Base-by-base conservation (phyloP, 2,113 vertebrate species). In the Sinocyclocheilus anophthalmus region DNA sequence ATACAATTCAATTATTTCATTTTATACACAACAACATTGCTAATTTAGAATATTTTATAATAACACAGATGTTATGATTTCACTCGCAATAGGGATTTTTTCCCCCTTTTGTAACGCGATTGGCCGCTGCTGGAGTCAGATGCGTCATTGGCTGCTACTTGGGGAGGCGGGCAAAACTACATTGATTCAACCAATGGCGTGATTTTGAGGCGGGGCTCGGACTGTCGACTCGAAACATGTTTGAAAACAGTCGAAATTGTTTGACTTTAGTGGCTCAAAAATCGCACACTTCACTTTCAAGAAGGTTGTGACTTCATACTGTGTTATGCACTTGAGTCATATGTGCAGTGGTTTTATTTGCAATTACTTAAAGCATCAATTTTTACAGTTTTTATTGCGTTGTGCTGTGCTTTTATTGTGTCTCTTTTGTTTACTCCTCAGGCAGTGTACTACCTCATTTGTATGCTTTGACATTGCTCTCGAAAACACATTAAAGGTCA, bases 401-500 rank as follows among this genome's bases (percentile, higher is more conserved):
- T 39, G 11, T 67, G 33, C 37, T 33, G 30, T 61, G 85, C 57
- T 73, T 72, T 42, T 14, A 79, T 59, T 26, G 48, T 63, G 50
- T 59, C 42, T 79, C 22, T 37, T 42, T 37, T 48, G 70, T 76
- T 76, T 75, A 5, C 78, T 82, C 76, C 26, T 79, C 67, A 53
- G 70, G 50, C 53, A 48, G 26, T 63, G 70, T 39, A 77, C 81
- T 83, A 24, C 50, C 84, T 88, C 86, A 93, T 94, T 92, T 91
- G 90, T 93, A 94, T 94, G 92, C 92, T 90, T 87, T 87, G 86
- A 90, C 88, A 91, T 89, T 82, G 80, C 88, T 91, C 87, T 88
- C 83, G n/a, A 80, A 90, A 88, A 92, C 84, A 83, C 88, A 30
- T 91, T 89, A 94, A 94, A 95, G 93, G 94, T 94, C 93, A 94